Conservation (phyloP, 2,113 vertebrate species). For the Cairina moschata region DNA sequence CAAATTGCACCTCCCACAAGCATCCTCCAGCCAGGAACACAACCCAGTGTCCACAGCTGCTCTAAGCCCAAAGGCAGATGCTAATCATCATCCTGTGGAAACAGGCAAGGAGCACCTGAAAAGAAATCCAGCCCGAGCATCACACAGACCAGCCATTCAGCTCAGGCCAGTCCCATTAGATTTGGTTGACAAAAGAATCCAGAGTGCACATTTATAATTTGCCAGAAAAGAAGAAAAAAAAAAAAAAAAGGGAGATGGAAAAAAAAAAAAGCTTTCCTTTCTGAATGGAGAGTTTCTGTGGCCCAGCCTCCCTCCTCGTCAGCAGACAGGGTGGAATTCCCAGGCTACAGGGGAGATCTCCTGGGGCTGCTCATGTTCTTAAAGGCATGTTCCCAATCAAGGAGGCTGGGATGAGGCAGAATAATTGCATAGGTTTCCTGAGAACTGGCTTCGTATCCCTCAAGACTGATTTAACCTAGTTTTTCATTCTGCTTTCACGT, state of each 20-base stretch:
- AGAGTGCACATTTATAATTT: slow-evolving; percentile 46
- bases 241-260: not conserved
- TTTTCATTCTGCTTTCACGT: slow-evolving; percentile 59
- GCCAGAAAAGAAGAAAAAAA: not conserved
- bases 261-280: not conserved
- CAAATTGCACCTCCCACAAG: slow-evolving; percentile 22
- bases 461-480: slow-evolving; percentile 58
- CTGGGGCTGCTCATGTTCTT: slow-evolving; percentile 62
- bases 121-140: slow-evolving; percentile 35
- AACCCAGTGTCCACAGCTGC: slow-evolving; percentile 33
- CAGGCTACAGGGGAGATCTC: slow-evolving; percentile 39
- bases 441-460: slow-evolving; percentile 56
- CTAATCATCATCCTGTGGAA: slow-evolving; percentile 56
- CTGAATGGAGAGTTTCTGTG: slow-evolving; percentile 56
- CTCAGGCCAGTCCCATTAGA: slow-evolving; percentile 67
- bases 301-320: slow-evolving; percentile 49
- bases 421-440: slow-evolving; percentile 65
- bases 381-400: slow-evolving; percentile 68
- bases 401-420: slow-evolving; percentile 56
- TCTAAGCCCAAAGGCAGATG: slow-evolving; percentile 56
- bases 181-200: slow-evolving; percentile 68
- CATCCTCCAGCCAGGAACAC: slow-evolving; percentile 1
- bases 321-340: slow-evolving; percentile 63
- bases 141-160: slow-evolving; percentile 73
- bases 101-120: slow-evolving; percentile 65